Conservation (phyloP, 2,888 invertebrate genomes). For the Tyria jacobaeae region DNA sequence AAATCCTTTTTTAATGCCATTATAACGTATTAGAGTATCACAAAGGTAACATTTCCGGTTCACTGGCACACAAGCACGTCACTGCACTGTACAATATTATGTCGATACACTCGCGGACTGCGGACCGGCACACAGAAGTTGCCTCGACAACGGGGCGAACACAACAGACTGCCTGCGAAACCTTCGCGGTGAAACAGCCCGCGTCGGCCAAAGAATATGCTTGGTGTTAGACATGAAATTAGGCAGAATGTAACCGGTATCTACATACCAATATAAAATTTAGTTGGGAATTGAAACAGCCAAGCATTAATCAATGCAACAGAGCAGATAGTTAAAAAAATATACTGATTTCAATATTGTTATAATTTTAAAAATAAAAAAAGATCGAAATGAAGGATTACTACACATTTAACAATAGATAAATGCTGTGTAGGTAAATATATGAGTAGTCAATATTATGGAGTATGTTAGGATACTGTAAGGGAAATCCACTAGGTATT, state of each 20-base stretch:
- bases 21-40: constrained; percentile 62
- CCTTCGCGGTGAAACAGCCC: constrained; percentile 68
- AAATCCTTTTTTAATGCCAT: constrained; percentile 84
- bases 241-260: constrained; percentile 34
- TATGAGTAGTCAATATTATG: no score
- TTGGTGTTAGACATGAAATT: constrained; percentile 38
- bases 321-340: neutral
- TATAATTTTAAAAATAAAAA: no score
- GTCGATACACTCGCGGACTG: constrained; percentile 63
- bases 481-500: no score
- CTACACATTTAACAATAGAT: no score
- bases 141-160: constrained; percentile 77
- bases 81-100: constrained; percentile 48
- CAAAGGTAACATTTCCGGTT: constrained; percentile 72
- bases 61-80: constrained; percentile 72
- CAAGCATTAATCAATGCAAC: no score
- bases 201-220: constrained; percentile 66
- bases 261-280: neutral
- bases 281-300: neutral
- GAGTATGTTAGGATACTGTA: no score
- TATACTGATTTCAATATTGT: neutral
- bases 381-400: no score
- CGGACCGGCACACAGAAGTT: constrained; percentile 57
- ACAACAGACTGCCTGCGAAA: constrained; percentile 74
- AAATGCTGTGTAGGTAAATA: no score